phyloP scores from a whole-genome alignment of 2,113 vertebrate species.

The Amblyornis subalaris region DNA sequence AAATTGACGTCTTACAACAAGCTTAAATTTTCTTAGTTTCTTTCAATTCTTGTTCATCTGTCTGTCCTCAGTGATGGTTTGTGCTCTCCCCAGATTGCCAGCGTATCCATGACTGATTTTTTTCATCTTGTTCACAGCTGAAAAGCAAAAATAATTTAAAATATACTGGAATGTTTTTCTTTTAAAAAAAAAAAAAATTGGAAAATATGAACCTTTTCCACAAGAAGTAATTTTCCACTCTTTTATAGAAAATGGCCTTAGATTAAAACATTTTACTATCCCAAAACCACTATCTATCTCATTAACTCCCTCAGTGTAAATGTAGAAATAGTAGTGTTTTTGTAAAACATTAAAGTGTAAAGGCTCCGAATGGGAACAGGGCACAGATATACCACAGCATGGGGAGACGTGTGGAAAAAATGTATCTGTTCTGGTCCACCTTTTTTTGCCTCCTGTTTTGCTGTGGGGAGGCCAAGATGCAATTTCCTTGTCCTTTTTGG shows the following conservation, averaged over 20 bases:
- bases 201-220: background rate
- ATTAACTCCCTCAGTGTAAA: background rate
- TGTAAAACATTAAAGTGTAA: background rate
- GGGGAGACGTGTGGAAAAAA: background rate
- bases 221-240: background rate
- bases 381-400: accelerated
- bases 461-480: background rate
- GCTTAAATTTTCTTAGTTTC: background rate
- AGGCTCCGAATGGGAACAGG: background rate
- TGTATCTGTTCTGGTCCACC: background rate
- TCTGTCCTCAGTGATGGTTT: background rate
- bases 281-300: background rate
- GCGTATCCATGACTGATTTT: background rate
- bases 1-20: background rate
- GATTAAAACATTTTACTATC: background rate
- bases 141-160: background rate
- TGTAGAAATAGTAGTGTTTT: background rate
- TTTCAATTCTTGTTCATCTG: background rate
- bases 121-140: background rate
- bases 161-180: background rate
- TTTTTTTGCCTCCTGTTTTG: background rate
- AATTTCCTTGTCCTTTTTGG: background rate
- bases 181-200: background rate
- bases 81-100: background rate
- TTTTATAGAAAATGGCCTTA: background rate